Evolutionary conservation across 2,888 invertebrate genomes (phyloP), one percentile per base, ranked within the genome.

Genomic region (Papilio demoleus): DNA sequence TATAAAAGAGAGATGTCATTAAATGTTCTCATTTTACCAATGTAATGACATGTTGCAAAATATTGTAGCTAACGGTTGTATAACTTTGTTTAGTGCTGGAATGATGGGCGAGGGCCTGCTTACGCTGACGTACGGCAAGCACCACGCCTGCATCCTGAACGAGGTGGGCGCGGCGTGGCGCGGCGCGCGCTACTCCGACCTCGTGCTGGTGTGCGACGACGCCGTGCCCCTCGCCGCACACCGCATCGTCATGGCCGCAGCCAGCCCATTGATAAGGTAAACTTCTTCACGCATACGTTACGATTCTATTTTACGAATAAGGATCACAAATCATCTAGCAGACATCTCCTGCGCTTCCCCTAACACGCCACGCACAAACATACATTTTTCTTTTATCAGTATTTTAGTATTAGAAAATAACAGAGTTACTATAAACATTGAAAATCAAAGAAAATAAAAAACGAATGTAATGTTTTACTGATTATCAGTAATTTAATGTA

Each of bases 41-140:
- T n/a, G n/a, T n/a, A n/a, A n/a, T n/a, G n/a, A 40, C n/a, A 45
- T 45, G 19, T 11, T 4, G 2, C 9, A 22, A 19, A 19, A 19
- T 42, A 42, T 8, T 17, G 17, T 47, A 22, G 4, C 22, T 47
- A 47, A 47, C 12, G 22, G 19, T 53, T 36, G 14, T 17, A 12
- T 14, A 24, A n/a, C 40, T 73, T 58, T 72, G 76, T 75, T 86
- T 86, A 93, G 93, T 87, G 91, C 91, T 91, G 92, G 93, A 92
- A 93, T 93, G 90, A 93, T 93, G 93, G 93, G 94, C 88, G 94
- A 95, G 91, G 95, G 95, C 83, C 94, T 97, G 94, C 95, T 97
- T 93, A 97, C 97, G 87, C 95, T 97, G 93, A 97, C 97, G 93
- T 97, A 97, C 93, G 97, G 97, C 94, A 97, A 97, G 94, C 97